Evolutionary conservation across 2,797 vertebrate genomes (phyloP).

Genomic region (Lindbergichthys nudifrons): DNA sequence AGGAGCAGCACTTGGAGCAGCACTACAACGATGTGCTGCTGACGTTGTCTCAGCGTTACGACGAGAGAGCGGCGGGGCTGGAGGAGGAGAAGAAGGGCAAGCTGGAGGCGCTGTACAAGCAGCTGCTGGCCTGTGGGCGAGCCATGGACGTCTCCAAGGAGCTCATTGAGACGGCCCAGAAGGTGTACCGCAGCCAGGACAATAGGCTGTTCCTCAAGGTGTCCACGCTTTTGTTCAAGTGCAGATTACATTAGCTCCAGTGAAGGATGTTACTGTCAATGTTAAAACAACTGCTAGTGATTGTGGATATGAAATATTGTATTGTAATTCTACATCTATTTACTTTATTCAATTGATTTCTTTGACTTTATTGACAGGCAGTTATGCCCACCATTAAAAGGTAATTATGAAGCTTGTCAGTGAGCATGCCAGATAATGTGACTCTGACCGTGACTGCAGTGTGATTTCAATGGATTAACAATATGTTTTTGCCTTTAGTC

Average conservation of each 20-base stretch:
- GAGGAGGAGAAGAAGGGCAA: constrained; percentile 92
- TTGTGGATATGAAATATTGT: constrained; percentile 1
- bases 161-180: constrained; percentile 90
- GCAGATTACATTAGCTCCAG: not conserved
- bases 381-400: constrained; percentile 89
- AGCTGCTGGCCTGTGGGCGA: constrained; percentile 91
- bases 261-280: not conserved
- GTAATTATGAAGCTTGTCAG: constrained; percentile 78
- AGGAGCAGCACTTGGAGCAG: constrained; percentile 94
- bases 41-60: constrained; percentile 89
- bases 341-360: constrained; percentile 26
- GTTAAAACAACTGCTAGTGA: not conserved
- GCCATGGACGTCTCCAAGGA: constrained; percentile 91
- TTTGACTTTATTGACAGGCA: constrained; percentile 82
- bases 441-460: constrained; percentile 19
- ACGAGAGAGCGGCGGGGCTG: constrained; percentile 86
- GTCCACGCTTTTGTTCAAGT: constrained; percentile 3
- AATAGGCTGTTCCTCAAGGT: constrained; percentile 92
- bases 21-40: constrained; percentile 93
- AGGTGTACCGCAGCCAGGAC: constrained; percentile 86
- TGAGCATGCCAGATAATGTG: constrained; percentile 33
- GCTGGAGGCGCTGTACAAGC: constrained; percentile 90
- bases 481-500: not conserved
- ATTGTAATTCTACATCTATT: constrained; percentile 1
- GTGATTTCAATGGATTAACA: constrained; percentile 22